Conservation (phyloP, 2,797 vertebrate genomes). For the Coilia nasus region DNA sequence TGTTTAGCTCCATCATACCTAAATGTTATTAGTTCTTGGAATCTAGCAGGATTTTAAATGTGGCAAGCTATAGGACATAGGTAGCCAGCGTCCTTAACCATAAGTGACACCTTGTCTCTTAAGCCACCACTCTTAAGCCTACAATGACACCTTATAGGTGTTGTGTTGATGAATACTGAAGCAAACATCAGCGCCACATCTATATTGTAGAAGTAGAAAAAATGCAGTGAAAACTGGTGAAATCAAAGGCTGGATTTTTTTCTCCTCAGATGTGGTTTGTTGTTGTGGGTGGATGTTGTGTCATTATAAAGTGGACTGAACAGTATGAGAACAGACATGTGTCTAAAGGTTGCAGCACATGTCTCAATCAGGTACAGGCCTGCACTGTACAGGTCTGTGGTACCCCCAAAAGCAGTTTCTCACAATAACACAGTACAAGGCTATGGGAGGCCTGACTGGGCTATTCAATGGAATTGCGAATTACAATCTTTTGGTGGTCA, state of each 20-base stretch:
- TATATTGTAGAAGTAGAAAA: neutral
- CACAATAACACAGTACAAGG: conserved; percentile 37
- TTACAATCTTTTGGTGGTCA: neutral
- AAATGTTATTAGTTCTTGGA: neutral
- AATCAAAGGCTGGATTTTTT: neutral
- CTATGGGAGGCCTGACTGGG: neutral
- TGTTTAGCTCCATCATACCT: neutral
- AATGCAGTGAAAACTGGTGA: neutral
- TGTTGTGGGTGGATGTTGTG: neutral
- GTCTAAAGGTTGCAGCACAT: neutral
- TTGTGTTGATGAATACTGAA: neutral
- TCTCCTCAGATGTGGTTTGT: neutral
- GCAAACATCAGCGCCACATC: neutral
- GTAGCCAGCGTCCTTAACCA: neutral
- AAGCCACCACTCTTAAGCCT: no score
- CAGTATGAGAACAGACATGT: neutral
- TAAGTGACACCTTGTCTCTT: neutral
- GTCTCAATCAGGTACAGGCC: neutral
- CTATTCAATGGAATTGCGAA: neutral
- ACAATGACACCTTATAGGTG: neutral
- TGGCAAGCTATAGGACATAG: neutral
- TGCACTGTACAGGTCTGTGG: neutral
- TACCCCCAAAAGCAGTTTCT: neutral
- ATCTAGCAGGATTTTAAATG: neutral
- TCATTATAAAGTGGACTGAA: neutral